Conservation (phyloP, 2,888 invertebrate species). For the Dorcus parallelipipedus region DNA sequence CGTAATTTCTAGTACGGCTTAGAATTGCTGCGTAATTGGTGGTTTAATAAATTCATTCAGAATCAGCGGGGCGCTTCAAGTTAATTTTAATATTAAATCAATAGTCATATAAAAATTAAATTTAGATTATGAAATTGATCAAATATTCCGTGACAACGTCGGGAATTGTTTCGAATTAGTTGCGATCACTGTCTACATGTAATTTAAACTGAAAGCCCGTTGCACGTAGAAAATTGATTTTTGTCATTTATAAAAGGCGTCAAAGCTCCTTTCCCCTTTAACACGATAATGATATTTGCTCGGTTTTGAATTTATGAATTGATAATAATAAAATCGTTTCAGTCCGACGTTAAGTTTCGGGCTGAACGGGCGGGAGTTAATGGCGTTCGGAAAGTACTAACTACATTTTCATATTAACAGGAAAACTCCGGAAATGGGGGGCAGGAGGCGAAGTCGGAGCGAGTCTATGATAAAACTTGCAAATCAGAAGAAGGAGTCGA, state of each 20-base stretch:
- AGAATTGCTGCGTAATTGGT: too few species aligned
- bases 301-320: too few species aligned
- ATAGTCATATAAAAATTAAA: conserved; percentile 4
- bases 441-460: conserved; percentile 29
- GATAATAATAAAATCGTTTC: too few species aligned
- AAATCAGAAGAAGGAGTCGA: conserved; percentile 52
- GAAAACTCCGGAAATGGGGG: conserved; percentile 25
- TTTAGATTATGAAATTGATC: conserved; percentile 10
- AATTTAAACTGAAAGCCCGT: too few species aligned
- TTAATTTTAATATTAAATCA: not conserved
- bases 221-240: not conserved
- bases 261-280: not conserved
- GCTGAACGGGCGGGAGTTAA: not conserved
- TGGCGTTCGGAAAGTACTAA: not conserved
- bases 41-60: too few species aligned
- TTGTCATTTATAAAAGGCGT: not conserved
- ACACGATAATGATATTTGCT: too few species aligned
- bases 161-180: conserved; percentile 7
- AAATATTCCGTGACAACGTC: conserved; percentile 6
- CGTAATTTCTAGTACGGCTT: too few species aligned
- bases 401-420: conserved; percentile 12
- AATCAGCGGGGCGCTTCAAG: too few species aligned
- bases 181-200: not conserved
- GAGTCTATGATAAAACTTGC: conserved; percentile 41
- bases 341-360: not conserved